Conservation (phyloP, 2,888 invertebrate genomes). For the Drosophila mimetica region DNA sequence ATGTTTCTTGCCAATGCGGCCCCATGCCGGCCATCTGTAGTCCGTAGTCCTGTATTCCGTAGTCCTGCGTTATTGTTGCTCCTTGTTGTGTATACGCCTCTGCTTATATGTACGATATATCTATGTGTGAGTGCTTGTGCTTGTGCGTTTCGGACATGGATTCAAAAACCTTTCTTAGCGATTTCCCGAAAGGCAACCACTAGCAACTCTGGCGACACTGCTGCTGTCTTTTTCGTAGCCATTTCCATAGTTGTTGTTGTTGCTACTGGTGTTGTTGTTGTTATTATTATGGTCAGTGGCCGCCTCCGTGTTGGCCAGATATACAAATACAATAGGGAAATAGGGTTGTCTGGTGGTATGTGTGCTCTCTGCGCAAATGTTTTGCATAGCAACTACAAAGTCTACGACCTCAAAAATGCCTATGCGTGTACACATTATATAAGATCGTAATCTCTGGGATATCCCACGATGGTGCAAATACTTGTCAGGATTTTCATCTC, state of each 20-base stretch:
- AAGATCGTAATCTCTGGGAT: slow-evolving; percentile 33
- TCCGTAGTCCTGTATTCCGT: slow-evolving; percentile 18
- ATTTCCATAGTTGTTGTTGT: slow-evolving; percentile 44
- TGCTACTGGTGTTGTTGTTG: slow-evolving; percentile 51
- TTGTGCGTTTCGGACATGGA: slow-evolving; percentile 44
- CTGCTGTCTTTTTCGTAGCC: slow-evolving; percentile 55
- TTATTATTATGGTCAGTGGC: slow-evolving; percentile 50
- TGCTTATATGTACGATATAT: slow-evolving; percentile 8
- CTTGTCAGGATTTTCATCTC: slow-evolving; percentile 3
- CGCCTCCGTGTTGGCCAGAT: slow-evolving; percentile 31
- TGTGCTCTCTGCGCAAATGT: slow-evolving; percentile 33
- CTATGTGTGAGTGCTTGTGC: slow-evolving; percentile 6
- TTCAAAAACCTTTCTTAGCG: slow-evolving; percentile 66
- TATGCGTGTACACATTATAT: slow-evolving; percentile 36
- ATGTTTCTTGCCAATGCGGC: slow-evolving; percentile 51
- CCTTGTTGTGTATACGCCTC: slow-evolving; percentile 39
- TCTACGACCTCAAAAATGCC: slow-evolving; percentile 42
- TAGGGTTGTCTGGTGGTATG: neutral
- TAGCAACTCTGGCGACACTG: slow-evolving; percentile 36
- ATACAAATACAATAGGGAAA: slow-evolving; percentile 16
- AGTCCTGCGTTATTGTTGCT: slow-evolving; percentile 53
- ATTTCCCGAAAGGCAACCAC: slow-evolving; percentile 52
- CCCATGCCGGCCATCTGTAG: slow-evolving; percentile 47
- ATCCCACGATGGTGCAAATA: slow-evolving; percentile 23
- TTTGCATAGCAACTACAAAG: slow-evolving; percentile 43